phyloP scores from a whole-genome alignment of 2,797 vertebrate genomes.

The Sphaeramia orbicularis region DNA sequence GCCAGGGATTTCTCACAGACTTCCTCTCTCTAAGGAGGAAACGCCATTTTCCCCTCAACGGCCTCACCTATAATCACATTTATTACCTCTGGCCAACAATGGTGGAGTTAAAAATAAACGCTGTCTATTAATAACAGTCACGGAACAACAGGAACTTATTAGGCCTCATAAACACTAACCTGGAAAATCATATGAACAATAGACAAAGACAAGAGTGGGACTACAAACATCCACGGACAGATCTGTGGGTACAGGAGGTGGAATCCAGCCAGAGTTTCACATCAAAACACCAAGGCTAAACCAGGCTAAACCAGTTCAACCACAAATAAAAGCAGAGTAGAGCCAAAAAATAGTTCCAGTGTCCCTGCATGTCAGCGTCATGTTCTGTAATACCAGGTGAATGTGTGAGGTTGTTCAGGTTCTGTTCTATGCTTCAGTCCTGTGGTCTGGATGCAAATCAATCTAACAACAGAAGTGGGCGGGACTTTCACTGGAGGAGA shows the following conservation, averaged over 20 bases:
- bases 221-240: not conserved
- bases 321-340: too few relatives aligned
- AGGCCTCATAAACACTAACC: conserved; percentile 51
- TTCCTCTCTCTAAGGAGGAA: conserved; percentile 54
- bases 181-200: conserved; percentile 49
- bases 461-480: too few relatives aligned
- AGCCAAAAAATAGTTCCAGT: too few relatives aligned
- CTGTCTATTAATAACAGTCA: conserved; percentile 41
- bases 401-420: too few relatives aligned
- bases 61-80: conserved; percentile 48
- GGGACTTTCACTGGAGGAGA: too few relatives aligned
- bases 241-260: not conserved
- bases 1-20: conserved; percentile 53
- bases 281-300: too few relatives aligned
- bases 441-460: too few relatives aligned
- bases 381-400: too few relatives aligned
- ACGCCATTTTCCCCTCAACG: conserved; percentile 42
- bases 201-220: conserved; percentile 29
- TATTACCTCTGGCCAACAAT: conserved; percentile 58
- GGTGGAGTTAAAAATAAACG: conserved; percentile 57
- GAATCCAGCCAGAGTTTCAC: too few relatives aligned
- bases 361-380: too few relatives aligned
- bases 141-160: conserved; percentile 65
- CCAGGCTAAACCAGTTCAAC: too few relatives aligned
- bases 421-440: too few relatives aligned